Conservation (phyloP, 2,797 vertebrate genomes). For the Centroberyx gerrardi region DNA sequence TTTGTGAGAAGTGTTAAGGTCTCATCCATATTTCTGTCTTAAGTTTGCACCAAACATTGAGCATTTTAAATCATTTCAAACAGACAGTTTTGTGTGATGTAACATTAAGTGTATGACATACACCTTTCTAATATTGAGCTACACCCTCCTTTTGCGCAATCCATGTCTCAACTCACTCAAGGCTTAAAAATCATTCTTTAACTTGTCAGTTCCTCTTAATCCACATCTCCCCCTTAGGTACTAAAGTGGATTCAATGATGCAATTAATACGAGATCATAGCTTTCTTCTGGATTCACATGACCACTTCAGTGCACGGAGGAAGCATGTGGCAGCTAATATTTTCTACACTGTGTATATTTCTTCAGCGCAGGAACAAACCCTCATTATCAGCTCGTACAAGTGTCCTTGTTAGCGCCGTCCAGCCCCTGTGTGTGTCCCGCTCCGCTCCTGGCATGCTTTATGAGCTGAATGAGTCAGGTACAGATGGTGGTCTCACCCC, state of each 20-base stretch:
- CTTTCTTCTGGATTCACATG: too few species aligned
- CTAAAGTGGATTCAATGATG: too few species aligned
- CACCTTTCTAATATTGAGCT: background rate
- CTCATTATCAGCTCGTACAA: conserved; percentile 39
- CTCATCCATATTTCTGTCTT: background rate
- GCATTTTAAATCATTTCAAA: background rate
- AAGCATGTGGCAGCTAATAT: conserved; percentile 36
- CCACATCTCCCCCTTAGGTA: background rate
- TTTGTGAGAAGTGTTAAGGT: background rate
- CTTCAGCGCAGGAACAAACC: conserved; percentile 18
- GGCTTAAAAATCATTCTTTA: background rate
- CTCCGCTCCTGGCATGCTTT: conserved; percentile 40
- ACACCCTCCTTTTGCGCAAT: background rate
- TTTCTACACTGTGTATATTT: conserved; percentile 1
- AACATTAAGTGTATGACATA: background rate
- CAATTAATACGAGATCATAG: too few species aligned
- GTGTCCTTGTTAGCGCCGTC: conserved; percentile 44
- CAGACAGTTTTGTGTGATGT: too few species aligned
- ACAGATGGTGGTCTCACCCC: conserved; percentile 61
- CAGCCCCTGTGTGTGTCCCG: conserved; percentile 31
- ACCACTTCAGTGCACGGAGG: background rate
- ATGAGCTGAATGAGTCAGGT: conserved; percentile 46
- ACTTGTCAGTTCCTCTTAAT: background rate
- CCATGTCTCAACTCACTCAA: background rate
- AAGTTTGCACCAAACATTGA: background rate